These are phyloP conservation scores for Ceraclea dissimilis DNA, from an alignment of 2,888 invertebrate species.

Conservation along the genomic window DNA sequence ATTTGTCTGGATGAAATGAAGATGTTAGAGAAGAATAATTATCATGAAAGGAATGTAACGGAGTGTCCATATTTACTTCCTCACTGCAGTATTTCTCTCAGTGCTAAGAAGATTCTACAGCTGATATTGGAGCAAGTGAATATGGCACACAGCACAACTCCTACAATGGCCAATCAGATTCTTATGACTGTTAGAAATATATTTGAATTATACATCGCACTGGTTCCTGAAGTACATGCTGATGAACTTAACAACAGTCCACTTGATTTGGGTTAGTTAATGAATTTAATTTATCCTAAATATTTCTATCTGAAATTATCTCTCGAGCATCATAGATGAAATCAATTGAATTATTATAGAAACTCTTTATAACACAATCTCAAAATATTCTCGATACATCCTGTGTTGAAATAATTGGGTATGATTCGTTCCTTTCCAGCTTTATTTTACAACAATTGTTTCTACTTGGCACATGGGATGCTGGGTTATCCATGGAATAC, in stretches of 20 bases:
- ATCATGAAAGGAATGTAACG: constrained; percentile 25
- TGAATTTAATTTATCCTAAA: too few species aligned
- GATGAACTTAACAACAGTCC: constrained; percentile 40
- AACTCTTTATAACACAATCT: too few species aligned
- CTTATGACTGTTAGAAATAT: constrained; percentile 40
- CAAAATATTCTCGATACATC: too few species aligned
- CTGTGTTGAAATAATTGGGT: too few species aligned
- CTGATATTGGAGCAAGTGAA: constrained; percentile 41
- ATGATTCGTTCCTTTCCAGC: constrained; percentile 35
- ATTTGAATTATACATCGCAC: constrained; percentile 41
- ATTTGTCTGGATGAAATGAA: constrained; percentile 20
- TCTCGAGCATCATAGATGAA: too few species aligned
- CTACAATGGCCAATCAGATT: constrained; percentile 37
- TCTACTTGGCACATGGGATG: constrained; percentile 44
- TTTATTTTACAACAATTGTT: constrained; percentile 47
- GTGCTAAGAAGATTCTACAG: constrained; percentile 38
- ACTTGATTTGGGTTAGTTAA: constrained; percentile 38
- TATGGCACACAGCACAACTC: constrained; percentile 38
- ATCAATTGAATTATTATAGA: too few species aligned
- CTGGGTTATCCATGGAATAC: constrained; percentile 45
- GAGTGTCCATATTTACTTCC: constrained; percentile 40
- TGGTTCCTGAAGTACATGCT: constrained; percentile 42
- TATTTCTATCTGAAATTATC: too few species aligned
- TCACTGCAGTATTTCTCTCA: constrained; percentile 41
- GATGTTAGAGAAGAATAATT: constrained; percentile 16